Evolutionary conservation across 2,888 invertebrate genomes (phyloP).

Genomic region (Eudemis profundana): DNA sequence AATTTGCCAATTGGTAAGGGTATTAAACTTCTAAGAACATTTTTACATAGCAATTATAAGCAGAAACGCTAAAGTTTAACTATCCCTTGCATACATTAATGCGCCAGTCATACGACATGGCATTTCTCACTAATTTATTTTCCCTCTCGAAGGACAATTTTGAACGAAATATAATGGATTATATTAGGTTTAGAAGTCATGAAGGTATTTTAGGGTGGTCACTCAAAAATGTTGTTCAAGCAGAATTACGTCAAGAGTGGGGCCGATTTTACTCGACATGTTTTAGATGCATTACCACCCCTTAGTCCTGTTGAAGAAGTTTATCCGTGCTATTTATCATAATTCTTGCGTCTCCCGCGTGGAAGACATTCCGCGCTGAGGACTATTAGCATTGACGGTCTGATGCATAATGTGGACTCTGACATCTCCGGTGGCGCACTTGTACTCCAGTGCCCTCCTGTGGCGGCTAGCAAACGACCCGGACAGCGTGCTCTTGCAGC

Average conservation of each 20-base stretch:
- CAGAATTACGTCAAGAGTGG: background rate
- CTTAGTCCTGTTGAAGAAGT: background rate
- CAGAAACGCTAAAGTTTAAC: too few species aligned
- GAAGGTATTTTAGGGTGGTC: background rate
- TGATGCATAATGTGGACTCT: slow-evolving; percentile 89
- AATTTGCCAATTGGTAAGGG: too few species aligned
- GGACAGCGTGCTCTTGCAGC: slow-evolving; percentile 88
- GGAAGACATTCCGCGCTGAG: slow-evolving; percentile 68
- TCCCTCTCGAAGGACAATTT: background rate
- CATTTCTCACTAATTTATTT: slow-evolving; percentile 12
- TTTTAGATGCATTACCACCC: too few species aligned
- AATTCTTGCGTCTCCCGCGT: slow-evolving; percentile 56
- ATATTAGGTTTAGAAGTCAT: background rate
- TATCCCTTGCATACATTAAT: slow-evolving; percentile 21
- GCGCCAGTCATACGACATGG: background rate
- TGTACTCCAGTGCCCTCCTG: slow-evolving; percentile 69
- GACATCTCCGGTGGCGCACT: slow-evolving; percentile 85
- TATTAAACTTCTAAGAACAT: background rate
- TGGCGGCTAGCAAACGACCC: slow-evolving; percentile 87
- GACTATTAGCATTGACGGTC: slow-evolving; percentile 60
- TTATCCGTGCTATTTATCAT: slow-evolving; percentile 44
- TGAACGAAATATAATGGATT: background rate
- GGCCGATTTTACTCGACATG: too few species aligned
- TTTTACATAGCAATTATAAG: background rate
- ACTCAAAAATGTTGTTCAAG: slow-evolving; percentile 9